phyloP scores from a whole-genome alignment of 2,888 invertebrate species.

The Himalopsyche anomala region DNA sequence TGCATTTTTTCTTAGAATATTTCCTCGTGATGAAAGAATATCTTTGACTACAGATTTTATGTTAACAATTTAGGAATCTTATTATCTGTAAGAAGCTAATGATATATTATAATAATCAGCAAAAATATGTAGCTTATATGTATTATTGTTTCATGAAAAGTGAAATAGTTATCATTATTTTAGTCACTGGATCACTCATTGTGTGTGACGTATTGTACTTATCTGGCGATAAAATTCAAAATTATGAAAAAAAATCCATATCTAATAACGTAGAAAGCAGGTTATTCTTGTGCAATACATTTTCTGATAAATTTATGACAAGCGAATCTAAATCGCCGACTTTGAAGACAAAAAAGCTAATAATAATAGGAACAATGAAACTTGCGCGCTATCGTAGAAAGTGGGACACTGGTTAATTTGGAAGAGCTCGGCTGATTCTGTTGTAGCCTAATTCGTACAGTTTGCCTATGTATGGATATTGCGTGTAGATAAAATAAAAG shows the following conservation, averaged over 20 bases:
- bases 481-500: conserved; percentile 20
- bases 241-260: too few species aligned
- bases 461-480: not conserved
- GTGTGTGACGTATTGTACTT: too few species aligned
- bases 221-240: too few species aligned
- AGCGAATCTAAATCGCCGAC: not conserved
- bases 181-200: too few species aligned
- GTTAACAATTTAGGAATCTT: too few species aligned
- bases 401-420: conserved; percentile 33
- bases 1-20: conserved; percentile 15
- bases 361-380: conserved; percentile 27
- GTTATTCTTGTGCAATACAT: not conserved
- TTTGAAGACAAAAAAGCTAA: conserved; percentile 15
- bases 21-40: not conserved
- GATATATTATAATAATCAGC: too few species aligned
- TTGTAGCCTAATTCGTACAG: not conserved
- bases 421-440: not conserved
- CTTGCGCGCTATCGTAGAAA: not conserved
- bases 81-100: too few species aligned
- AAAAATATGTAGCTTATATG: too few species aligned
- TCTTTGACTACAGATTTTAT: too few species aligned
- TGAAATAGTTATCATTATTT: too few species aligned
- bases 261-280: not conserved
- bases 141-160: too few species aligned
- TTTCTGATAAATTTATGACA: conserved; percentile 24